Evolutionary conservation across 2,797 vertebrate genomes (phyloP).

Genomic region (Poliocrania exsul): DNA sequence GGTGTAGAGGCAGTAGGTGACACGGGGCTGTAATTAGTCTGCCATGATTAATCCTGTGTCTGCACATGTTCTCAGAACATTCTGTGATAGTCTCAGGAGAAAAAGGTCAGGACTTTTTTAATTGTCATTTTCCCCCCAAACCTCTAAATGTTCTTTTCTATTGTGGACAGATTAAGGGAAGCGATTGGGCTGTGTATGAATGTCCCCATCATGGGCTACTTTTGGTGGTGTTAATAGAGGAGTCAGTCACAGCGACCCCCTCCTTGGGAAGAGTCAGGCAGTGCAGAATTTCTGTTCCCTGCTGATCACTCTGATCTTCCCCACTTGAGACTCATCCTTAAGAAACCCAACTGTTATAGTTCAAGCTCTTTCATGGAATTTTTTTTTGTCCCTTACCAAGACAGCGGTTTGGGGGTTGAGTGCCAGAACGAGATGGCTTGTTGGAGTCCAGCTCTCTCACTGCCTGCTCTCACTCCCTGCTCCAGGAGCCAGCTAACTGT

Average conservation of each 20-base stretch:
- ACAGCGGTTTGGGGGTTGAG: too few species aligned
- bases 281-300: neutral
- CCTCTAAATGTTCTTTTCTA: neutral
- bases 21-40: neutral
- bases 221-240: neutral
- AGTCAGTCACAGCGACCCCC: neutral
- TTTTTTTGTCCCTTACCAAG: too few species aligned
- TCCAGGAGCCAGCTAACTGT: too few species aligned
- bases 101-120: neutral
- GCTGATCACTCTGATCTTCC: neutral
- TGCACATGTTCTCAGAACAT: conserved; percentile 18
- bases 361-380: too few species aligned
- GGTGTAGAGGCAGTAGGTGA: conserved; percentile 27
- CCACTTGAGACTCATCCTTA: neutral
- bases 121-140: neutral
- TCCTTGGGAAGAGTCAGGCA: neutral
- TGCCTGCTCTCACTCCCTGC: too few species aligned
- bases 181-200: neutral
- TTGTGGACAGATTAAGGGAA: neutral
- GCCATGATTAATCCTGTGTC: conserved; percentile 35
- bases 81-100: neutral
- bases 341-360: neutral
- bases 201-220: neutral
- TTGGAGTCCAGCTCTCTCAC: too few species aligned
- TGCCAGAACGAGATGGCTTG: too few species aligned